phyloP scores from a whole-genome alignment of 2,797 vertebrate species.

The Petrocephalus sullivani region DNA sequence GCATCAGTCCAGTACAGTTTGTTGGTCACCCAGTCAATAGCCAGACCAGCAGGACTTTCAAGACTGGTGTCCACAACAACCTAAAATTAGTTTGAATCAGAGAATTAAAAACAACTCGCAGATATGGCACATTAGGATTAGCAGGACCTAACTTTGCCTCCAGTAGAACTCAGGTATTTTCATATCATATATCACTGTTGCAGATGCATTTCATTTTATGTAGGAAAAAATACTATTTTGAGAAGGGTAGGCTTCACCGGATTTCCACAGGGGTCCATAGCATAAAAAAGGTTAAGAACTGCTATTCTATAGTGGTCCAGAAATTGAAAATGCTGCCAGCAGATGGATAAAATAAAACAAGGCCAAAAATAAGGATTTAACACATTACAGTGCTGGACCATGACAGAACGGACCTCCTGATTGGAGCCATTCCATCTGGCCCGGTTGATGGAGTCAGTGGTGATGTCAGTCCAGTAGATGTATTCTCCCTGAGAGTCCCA shows the following conservation, averaged over 20 bases:
- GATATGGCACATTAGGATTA: neutral
- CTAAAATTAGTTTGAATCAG: conserved; percentile 49
- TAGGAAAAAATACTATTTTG: neutral
- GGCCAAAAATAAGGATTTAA: neutral
- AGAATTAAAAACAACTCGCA: neutral
- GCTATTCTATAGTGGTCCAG: neutral
- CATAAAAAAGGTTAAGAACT: neutral
- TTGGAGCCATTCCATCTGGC: conserved; percentile 90
- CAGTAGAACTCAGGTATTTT: neutral
- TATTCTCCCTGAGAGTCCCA: conserved; percentile 86
- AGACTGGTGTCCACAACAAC: conserved; percentile 92
- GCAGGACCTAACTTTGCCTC: neutral
- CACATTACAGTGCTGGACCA: neutral
- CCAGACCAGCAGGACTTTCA: conserved; percentile 93
- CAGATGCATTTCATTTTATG: neutral
- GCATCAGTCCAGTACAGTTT: conserved; percentile 98
- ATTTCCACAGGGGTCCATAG: neutral
- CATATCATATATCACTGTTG: neutral
- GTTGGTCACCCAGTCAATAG: conserved; percentile 92
- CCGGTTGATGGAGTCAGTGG: conserved; percentile 94
- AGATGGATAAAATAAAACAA: neutral
- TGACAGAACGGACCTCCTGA: conserved; percentile 78
- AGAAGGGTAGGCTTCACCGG: neutral
- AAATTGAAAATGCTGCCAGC: neutral
- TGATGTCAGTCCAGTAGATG: conserved; percentile 98